These are phyloP conservation scores for Carlito syrichta DNA, from an alignment of 2,113 vertebrate genomes.

Conservation along the genomic window DNA sequence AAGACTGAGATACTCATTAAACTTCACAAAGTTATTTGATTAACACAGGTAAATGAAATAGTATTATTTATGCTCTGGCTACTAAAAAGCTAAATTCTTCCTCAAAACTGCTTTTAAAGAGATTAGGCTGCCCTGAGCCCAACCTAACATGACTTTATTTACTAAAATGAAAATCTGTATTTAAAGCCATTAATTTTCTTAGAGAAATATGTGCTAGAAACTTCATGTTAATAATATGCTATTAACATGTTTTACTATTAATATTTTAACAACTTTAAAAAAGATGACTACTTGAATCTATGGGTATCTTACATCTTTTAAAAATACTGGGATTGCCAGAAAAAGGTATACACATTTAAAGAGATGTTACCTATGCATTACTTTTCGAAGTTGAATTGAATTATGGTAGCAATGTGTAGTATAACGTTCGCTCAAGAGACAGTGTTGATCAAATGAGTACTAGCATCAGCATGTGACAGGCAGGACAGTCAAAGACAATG, in stretches of 20 bases:
- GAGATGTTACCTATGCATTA: no score
- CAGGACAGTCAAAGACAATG: no score
- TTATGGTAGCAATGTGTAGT: no score
- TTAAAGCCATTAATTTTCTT: not conserved
- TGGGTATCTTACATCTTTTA: not conserved
- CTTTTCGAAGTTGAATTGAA: no score
- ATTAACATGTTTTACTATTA: not conserved
- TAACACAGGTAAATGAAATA: not conserved
- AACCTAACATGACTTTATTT: not conserved
- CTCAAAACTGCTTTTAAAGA: not conserved
- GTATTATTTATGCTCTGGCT: not conserved
- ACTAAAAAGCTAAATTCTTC: not conserved
- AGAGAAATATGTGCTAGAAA: not conserved
- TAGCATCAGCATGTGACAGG: no score
- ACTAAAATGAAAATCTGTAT: not conserved
- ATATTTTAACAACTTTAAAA: not conserved
- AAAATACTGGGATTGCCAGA: no score
- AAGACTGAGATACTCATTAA: not conserved
- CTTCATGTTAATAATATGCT: not conserved
- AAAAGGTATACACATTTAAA: no score
- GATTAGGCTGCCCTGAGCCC: not conserved
- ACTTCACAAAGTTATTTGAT: not conserved
- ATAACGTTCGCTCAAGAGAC: no score
- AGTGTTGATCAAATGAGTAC: no score
- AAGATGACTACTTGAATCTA: not conserved